Percentiles rank a stretch among this genome's conserved stretches.
Conservation (phyloP, 2,113 vertebrate genomes). For the Carassius auratus region DNA sequence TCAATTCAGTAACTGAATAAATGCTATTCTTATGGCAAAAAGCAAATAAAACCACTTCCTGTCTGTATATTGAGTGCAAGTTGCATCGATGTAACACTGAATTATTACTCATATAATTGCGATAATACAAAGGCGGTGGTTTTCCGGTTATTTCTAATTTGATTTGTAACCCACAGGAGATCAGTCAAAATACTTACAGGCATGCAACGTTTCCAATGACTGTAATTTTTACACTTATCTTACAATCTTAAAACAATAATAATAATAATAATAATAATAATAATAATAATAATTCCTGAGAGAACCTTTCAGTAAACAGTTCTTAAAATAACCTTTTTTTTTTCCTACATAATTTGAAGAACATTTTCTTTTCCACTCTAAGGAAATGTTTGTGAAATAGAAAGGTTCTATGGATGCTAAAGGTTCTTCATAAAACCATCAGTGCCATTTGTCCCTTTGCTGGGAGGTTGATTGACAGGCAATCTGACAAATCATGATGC, state of each 20-base stretch:
- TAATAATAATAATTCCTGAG: no score
- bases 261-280: no score
- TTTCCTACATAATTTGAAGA: no score
- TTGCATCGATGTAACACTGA: neutral
- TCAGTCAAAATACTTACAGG: neutral
- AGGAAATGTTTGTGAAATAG: no score
- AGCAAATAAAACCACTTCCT: slow-evolving; percentile 17
- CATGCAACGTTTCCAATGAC: no score
- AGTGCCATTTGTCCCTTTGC: no score
- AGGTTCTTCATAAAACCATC: neutral
- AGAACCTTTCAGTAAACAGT: neutral
- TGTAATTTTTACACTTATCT: no score
- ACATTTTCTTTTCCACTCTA: no score
- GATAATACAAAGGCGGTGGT: neutral
- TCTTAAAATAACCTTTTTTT: neutral
- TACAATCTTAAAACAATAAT: no score
- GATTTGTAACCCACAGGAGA: neutral
- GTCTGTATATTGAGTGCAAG: neutral
- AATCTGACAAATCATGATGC: no score
- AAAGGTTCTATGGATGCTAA: no score
- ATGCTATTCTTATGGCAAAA: slow-evolving; percentile 21
- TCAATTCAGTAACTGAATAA: slow-evolving; percentile 31
- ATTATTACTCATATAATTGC: neutral
- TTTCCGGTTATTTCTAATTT: neutral
- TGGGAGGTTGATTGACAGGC: no score